phyloP scores from a whole-genome alignment of 2,888 invertebrate genomes.

The Cephus pygmeus region DNA sequence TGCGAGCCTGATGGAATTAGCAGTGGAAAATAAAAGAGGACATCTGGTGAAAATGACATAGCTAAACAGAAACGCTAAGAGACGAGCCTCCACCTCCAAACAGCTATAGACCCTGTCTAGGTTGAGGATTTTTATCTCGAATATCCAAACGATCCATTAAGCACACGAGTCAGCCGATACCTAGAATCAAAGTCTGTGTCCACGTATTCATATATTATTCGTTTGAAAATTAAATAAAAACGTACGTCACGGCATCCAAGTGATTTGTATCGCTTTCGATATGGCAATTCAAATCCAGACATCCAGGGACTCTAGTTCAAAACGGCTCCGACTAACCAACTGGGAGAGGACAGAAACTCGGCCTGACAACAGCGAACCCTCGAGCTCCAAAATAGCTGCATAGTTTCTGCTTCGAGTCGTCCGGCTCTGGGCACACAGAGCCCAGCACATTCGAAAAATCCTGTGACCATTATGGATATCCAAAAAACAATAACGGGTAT shows the following conservation, averaged over 20 bases:
- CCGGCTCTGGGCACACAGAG: not conserved
- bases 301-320: not conserved
- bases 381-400: conserved; percentile 33
- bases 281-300: not conserved
- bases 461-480: not conserved
- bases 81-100: not conserved
- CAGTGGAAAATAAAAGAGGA: conserved; percentile 1
- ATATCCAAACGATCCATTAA: not conserved
- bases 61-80: not conserved
- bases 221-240: not conserved
- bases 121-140: not conserved
- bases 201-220: not conserved
- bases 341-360: conserved; percentile 8
- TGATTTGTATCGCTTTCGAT: not conserved
- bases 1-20: conserved; percentile 4
- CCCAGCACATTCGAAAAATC: not conserved
- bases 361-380: conserved; percentile 42
- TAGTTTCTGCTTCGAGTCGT: not conserved
- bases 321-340: not conserved
- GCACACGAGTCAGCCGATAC: not conserved
- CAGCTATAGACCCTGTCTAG: not conserved
- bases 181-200: not conserved
- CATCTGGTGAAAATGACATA: not conserved
- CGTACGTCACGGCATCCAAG: not conserved
- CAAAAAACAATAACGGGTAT: not conserved